phyloP scores from a whole-genome alignment of 2,113 vertebrate genomes.

The Tenrec ecaudatus region DNA sequence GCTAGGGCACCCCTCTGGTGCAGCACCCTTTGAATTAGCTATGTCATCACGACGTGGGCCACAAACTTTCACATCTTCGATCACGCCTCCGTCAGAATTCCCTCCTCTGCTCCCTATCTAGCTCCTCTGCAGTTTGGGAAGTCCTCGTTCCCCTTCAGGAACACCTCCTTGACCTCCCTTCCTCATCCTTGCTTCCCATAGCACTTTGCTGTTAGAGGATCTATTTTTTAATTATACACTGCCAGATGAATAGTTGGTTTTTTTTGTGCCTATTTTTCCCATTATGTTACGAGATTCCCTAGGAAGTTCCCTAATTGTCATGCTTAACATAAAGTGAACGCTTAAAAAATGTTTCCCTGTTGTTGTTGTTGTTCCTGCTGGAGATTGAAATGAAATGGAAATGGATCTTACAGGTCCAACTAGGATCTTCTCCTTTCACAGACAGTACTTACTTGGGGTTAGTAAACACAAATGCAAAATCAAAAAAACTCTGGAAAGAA shows the following conservation, averaged over 20 bases:
- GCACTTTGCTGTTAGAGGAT: background rate
- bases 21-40: background rate
- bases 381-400: constrained; percentile 25
- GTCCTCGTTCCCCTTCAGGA: background rate
- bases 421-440: background rate
- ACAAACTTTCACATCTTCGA: background rate
- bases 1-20: background rate
- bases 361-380: constrained; percentile 53
- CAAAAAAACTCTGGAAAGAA: background rate
- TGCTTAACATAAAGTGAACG: background rate
- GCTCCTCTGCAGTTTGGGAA: background rate
- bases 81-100: background rate
- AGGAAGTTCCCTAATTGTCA: background rate
- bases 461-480: background rate
- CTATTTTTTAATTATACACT: constrained; percentile 30
- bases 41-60: background rate
- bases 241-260: background rate
- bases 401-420: background rate
- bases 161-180: background rate
- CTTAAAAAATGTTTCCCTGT: background rate
- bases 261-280: constrained; percentile 1
- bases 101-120: background rate
- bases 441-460: constrained; percentile 51
- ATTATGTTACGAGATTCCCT: background rate
- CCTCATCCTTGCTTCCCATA: background rate